A percentile compares a stretch with the other conserved stretches of the same genome.
Conservation (phyloP, 2,113 vertebrate species). For the Thalassarche chlororhynchos region DNA sequence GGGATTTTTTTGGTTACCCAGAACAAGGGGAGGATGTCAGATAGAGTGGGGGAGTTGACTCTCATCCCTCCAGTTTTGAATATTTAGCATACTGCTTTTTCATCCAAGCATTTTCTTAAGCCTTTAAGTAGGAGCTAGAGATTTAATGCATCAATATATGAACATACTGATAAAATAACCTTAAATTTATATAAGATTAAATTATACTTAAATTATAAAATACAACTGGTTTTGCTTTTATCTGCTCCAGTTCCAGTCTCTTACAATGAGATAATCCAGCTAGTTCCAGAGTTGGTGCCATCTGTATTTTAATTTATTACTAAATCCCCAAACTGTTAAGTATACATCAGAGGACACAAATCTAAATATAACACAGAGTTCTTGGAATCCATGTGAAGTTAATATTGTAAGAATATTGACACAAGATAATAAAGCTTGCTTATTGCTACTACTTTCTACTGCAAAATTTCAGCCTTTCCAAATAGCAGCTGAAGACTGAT, state of each 20-base stretch:
- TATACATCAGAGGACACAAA: not conserved
- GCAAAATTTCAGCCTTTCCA: not conserved
- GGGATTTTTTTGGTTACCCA: not conserved
- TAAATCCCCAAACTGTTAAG: not conserved
- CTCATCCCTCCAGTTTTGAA: not conserved
- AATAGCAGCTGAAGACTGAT: not conserved
- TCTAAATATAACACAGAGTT: not conserved
- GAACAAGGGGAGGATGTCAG: not conserved
- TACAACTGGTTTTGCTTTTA: not conserved
- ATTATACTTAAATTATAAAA: not conserved
- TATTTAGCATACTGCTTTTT: not conserved
- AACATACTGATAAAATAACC: not conserved
- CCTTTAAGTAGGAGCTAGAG: not conserved
- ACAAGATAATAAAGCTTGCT: not conserved
- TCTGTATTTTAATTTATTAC: slow-evolving; percentile 5
- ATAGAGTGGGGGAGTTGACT: not conserved
- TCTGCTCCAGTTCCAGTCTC: not conserved
- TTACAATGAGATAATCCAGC: not conserved
- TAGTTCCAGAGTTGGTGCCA: not conserved
- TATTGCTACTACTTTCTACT: not conserved
- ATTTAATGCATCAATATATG: not conserved
- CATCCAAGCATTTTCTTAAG: not conserved
- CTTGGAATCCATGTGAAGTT: not conserved
- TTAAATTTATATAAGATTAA: not conserved
- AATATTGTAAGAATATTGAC: not conserved